These are phyloP conservation scores for Antheraea assamensis DNA, from an alignment of 2,888 invertebrate species.

Conservation along the genomic window DNA sequence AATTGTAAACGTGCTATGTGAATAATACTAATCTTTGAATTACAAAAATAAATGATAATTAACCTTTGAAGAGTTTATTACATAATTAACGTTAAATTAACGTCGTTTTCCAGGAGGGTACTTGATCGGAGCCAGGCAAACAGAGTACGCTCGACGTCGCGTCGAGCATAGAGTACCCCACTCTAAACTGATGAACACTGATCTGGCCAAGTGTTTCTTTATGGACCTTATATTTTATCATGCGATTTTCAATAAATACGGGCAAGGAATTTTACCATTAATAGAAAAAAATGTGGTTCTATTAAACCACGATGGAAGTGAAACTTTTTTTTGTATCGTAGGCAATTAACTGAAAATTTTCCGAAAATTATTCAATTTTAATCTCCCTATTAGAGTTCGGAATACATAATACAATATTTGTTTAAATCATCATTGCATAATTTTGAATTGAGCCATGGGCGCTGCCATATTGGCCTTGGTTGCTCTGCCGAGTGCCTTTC, in stretches of 20 bases:
- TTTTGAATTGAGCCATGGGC: too few relatives aligned
- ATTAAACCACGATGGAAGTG: too few relatives aligned
- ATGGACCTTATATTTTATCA: slow-evolving; percentile 1
- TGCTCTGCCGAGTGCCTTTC: too few relatives aligned
- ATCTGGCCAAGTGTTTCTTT: slow-evolving; percentile 8
- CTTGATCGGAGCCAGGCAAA: slow-evolving; percentile 8
- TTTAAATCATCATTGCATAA: too few relatives aligned
- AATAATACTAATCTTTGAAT: neutral
- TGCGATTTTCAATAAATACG: neutral
- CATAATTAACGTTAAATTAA: slow-evolving; percentile 1
- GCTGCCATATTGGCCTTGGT: too few relatives aligned
- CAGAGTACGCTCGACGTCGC: slow-evolving; percentile 10
- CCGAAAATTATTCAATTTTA: too few relatives aligned
- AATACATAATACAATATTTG: too few relatives aligned
- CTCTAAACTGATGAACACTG: neutral
- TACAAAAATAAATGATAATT: neutral
- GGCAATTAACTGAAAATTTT: too few relatives aligned
- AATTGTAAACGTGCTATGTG: neutral
- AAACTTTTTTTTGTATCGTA: too few relatives aligned
- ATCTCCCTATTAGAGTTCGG: too few relatives aligned
- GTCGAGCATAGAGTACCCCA: neutral
- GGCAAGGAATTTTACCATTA: neutral
- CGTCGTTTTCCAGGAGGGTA: slow-evolving; percentile 2
- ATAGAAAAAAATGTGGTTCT: neutral
- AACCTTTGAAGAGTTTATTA: neutral